Evolutionary conservation across 2,888 invertebrate species (phyloP), one percentile per base, ranked within the genome.

Genomic region (Lypha dubia): DNA sequence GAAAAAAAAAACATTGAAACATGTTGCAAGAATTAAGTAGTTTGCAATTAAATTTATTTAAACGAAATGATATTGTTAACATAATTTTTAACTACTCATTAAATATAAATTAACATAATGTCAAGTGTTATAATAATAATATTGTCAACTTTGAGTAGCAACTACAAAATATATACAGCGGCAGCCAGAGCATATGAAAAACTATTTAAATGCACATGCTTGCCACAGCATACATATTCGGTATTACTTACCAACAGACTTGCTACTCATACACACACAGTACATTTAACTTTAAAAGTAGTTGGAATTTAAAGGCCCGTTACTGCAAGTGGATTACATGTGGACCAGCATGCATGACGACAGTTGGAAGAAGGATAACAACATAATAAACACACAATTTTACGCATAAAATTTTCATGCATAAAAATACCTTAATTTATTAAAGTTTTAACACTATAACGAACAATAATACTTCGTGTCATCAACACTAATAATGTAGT

Each of bases 381-480:
- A 65, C 35, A 62, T 41, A 51, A 67, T 65, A 58, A 22, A 62
- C 9, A 49, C 63, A 62, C 41, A 63, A 71, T 79, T 79, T 76
- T 77, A 71, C 65, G 58, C 82, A 82, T 76, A 35, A 58, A 67
- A 49, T 73, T 65, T 82, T 76, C 71, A 77, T 76, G 67, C 56
- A 76, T 77, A 56, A 83, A 83, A 77, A 77, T 62, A 74, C 73
- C 24, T 62, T 67, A 77, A 83, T 83, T 77, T 83, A 83, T 83
- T 71, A 82, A 82, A 56, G 58, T 65, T 65, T 82, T 65, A 76
- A 76, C 63, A 60, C 63, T 28, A 28, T 5, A 3, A 38, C 49
- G 13, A 8, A 15, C 24, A 28, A 24, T 44, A 44, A 9, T 65
- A 46, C 32, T 71, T 60, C n/a, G 17, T 44, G 20, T 41, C 20